Base-by-base conservation (phyloP, 2,888 invertebrate species). In the Stenotaenia linearis region DNA sequence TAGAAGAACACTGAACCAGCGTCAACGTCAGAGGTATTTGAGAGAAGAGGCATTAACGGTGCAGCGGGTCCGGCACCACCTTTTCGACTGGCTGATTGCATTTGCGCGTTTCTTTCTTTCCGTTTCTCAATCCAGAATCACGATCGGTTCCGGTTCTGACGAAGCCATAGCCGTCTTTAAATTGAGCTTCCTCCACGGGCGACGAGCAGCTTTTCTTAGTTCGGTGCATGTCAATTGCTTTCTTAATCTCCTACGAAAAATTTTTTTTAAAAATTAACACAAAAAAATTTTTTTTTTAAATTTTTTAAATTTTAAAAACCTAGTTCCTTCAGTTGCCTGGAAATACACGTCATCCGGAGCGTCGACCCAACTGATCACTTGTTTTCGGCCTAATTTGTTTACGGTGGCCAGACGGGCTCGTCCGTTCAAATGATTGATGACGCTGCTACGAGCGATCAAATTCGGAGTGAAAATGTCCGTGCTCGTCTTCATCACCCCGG, bases 301-400 rank as follows among this genome's bases (percentile, higher is more conserved):
- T n/a, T 37, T 23, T 6, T 15, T 37, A 9, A 77, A 45, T 21
- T 21, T 7, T 18, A 9, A 92, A 90, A 88, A 96, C 97, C 94
- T 97, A 88, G 94, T 94, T 84, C 91, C 90, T 84, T 94, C 94
- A 75, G 94, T 95, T 84, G 96, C 96, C 86, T 94, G 91, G 89
- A 96, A 97, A 89, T 95, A 97, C 82, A 97, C 93, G 89, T 98
- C 97, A 86, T 98, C 97, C 25, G 97, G 97, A 80, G 97, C 97
- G 88, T 98, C 97, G 92, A 96, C 96, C 96, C 96, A 97, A 85
- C 96, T 96, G 86, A 97, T 95, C 84, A 96, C 95, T 88, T 95
- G 96, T 85, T 96, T 95, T 81, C 85, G 84, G 40, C 91, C 91
- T 25, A 92, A 91, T 81, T 93, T 90, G 80, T 93, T 91, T 87